Base-by-base conservation (phyloP, 2,113 vertebrate genomes). In the Sisor rabdophorus region DNA sequence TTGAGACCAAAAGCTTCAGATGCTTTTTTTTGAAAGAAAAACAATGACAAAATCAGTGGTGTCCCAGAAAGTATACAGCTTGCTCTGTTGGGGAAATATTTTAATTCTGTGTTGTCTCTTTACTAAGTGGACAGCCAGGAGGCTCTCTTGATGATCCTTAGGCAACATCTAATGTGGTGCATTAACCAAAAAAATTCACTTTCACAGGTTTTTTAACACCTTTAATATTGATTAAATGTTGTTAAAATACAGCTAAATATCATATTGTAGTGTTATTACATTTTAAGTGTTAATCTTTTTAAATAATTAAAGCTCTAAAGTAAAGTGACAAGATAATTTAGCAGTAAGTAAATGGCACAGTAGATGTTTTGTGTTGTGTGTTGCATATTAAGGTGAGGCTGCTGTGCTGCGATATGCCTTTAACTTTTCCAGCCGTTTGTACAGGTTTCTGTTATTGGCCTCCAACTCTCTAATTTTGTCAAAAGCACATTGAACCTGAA, bases 391-490 rank as follows among this genome's bases (percentile, higher is more conserved):
- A 77, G 97, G 95, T 64, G 95, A 94, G 75, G 95, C 84, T 40
- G 94, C 89, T 0, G 93, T 93, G 0, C 92, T 95, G 4, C 96
- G 88, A 72, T 91, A 95, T 3, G 94, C 91, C 85, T 96, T 98
- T 86, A 98, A 96, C 88, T 98, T 99, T 80, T 98, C 97, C 86
- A 99, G 86, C 24, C 97, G 89, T 85, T 98, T 98, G 54, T 92
- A 89, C 20, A 99, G 87, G 82, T 98, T 96, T 67, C 93, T 94
- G 4, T 99, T 98, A 91, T 93, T 96, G 2, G 95, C 94, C 88
- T 99, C 95, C 0, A 99, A 92, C 82, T 99, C 97, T 26, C 98
- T 96, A 0, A 94, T 89, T 84, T 96, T 98, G 84, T 99, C 97
- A 88, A 98, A 58, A 0, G 97, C 94, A 0, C 94, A 93, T 17